Evolutionary conservation across 2,113 vertebrate genomes (phyloP).

Genomic region (Octodon degus): DNA sequence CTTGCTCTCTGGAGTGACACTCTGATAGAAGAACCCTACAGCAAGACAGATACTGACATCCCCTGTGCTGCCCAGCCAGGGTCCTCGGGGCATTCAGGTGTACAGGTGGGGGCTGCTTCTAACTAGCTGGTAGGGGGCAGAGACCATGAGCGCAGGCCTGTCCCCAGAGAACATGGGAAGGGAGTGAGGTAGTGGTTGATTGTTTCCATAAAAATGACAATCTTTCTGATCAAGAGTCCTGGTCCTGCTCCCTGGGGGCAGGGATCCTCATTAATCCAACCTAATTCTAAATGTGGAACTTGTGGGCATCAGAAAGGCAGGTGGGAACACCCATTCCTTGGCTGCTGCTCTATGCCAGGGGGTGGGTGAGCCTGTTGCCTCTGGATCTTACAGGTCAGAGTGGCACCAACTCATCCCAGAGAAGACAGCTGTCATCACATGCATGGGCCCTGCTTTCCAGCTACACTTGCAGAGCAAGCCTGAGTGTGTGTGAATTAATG

Average conservation of each 20-base stretch:
- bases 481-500: too few species aligned
- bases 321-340: background rate
- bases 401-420: background rate
- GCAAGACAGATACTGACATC: background rate
- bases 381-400: background rate
- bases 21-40: background rate
- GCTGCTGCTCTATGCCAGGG: fast-evolving
- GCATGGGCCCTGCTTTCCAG: background rate
- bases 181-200: background rate
- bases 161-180: background rate
- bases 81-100: too few species aligned
- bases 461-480: background rate
- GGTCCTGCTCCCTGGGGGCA: too few species aligned
- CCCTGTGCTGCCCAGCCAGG: fast-evolving
- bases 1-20: background rate
- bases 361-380: background rate
- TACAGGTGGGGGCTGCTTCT: background rate
- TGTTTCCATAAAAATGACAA: background rate
- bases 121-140: background rate
- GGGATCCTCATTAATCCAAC: background rate
- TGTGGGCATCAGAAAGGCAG: background rate
- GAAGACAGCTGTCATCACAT: background rate
- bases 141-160: background rate
- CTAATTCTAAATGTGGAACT: background rate
- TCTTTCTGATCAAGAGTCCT: background rate